Conservation (phyloP, 1,140 invertebrate species). For the Drosophila truncata region DNA sequence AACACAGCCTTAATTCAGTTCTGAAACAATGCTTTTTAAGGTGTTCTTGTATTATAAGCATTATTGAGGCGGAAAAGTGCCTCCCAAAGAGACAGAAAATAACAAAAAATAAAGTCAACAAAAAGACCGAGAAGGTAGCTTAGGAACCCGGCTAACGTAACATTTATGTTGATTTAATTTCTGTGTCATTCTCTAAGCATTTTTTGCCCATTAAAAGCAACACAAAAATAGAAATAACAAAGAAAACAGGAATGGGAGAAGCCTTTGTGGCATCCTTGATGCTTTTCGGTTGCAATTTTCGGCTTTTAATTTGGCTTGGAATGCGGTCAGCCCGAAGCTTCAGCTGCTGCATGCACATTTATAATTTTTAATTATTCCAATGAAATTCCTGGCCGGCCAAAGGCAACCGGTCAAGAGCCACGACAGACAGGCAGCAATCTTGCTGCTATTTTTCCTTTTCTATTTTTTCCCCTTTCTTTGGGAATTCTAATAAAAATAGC, state of each 20-base stretch:
- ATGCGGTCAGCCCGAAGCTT: slow-evolving; percentile 55
- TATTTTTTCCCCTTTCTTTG: not conserved
- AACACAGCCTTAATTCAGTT: not conserved
- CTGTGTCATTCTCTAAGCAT: slow-evolving; percentile 50
- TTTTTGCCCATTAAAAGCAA: slow-evolving; percentile 60
- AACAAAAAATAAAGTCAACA: not conserved
- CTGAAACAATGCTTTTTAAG: not conserved
- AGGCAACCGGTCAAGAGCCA: slow-evolving; percentile 23
- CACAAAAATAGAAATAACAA: slow-evolving; percentile 1
- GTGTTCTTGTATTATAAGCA: not conserved
- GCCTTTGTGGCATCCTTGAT: slow-evolving; percentile 23
- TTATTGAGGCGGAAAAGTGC: not conserved
- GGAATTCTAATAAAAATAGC: slow-evolving; percentile 76
- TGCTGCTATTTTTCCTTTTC: slow-evolving; percentile 2
- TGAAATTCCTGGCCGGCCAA: slow-evolving; percentile 35
- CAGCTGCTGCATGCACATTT: slow-evolving; percentile 52
- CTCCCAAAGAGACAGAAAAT: too few species aligned
- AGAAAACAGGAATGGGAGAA: not conserved
- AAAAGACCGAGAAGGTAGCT: not conserved
- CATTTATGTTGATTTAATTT: slow-evolving; percentile 64
- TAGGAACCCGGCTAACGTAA: not conserved
- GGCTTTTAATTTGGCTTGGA: slow-evolving; percentile 69
- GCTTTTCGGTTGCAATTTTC: slow-evolving; percentile 40
- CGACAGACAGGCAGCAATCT: slow-evolving; percentile 34
- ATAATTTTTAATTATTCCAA: slow-evolving; percentile 73